Evolutionary conservation across 2,797 vertebrate genomes (phyloP).

Genomic region (Acropternis orthonyx): DNA sequence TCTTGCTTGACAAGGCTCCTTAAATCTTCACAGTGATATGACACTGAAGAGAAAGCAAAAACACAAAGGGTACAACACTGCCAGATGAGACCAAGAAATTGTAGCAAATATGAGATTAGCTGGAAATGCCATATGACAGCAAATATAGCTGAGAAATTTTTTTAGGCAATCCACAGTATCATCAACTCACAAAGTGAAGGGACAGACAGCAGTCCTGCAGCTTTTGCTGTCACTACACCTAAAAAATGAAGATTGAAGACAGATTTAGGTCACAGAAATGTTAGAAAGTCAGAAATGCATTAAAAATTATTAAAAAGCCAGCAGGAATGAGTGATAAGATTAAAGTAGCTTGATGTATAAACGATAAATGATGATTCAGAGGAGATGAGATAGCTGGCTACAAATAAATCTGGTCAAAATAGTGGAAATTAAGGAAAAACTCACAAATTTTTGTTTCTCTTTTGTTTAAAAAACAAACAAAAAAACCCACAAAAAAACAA

Average conservation of each 20-base stretch:
- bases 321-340: background rate
- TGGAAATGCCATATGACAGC: background rate
- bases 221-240: background rate
- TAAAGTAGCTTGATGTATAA: background rate
- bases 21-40: conserved; percentile 8
- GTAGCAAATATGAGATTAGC: background rate
- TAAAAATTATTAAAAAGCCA: background rate
- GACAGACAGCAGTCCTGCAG: background rate
- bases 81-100: background rate
- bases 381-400: background rate
- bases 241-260: background rate
- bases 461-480: background rate
- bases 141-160: background rate
- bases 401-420: background rate
- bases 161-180: background rate
- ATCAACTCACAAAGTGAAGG: background rate
- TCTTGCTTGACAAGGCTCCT: conserved; percentile 14
- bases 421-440: background rate
- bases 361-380: background rate
- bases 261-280: background rate
- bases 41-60: conserved; percentile 16
- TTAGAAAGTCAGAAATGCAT: background rate
- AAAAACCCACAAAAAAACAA: background rate
- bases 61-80: background rate
- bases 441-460: background rate